phyloP scores from a whole-genome alignment of 2,888 invertebrate species.

The Odontothrips loti region DNA sequence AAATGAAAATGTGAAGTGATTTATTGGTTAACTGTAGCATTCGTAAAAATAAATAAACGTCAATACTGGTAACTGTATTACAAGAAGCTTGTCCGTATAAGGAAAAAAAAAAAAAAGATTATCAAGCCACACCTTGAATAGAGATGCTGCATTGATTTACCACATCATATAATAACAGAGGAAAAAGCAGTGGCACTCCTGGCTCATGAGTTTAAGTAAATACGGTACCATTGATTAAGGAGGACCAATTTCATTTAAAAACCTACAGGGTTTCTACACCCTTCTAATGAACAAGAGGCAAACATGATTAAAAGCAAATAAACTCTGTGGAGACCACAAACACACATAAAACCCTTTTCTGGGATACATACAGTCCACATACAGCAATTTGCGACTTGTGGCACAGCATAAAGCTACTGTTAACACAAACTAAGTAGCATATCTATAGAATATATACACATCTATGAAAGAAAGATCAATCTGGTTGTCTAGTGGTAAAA shows the following conservation, averaged over 20 bases:
- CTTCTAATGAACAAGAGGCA: constrained; percentile 13
- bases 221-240: constrained; percentile 20
- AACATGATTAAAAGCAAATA: constrained; percentile 23
- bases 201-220: constrained; percentile 26
- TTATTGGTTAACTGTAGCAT: constrained; percentile 18
- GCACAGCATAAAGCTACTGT: constrained; percentile 22
- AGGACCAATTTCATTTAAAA: background rate
- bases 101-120: background rate
- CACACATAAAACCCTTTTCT: constrained; percentile 1
- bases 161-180: background rate
- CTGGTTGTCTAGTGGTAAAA: background rate
- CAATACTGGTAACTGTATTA: constrained; percentile 18
- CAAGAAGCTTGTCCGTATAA: constrained; percentile 17
- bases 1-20: background rate
- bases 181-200: background rate
- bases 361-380: background rate
- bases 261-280: background rate
- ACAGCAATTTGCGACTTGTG: constrained; percentile 7
- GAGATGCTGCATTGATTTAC: constrained; percentile 6
- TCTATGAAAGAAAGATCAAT: constrained; percentile 16
- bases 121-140: constrained; percentile 2
- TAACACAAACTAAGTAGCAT: constrained; percentile 19
- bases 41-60: constrained; percentile 19
- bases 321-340: constrained; percentile 22
- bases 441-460: constrained; percentile 13